Percentiles rank a stretch among this genome's conserved stretches.
These are phyloP conservation scores for Orius laevigatus DNA, from an alignment of 1,140 invertebrate species.

Conservation along the genomic window DNA sequence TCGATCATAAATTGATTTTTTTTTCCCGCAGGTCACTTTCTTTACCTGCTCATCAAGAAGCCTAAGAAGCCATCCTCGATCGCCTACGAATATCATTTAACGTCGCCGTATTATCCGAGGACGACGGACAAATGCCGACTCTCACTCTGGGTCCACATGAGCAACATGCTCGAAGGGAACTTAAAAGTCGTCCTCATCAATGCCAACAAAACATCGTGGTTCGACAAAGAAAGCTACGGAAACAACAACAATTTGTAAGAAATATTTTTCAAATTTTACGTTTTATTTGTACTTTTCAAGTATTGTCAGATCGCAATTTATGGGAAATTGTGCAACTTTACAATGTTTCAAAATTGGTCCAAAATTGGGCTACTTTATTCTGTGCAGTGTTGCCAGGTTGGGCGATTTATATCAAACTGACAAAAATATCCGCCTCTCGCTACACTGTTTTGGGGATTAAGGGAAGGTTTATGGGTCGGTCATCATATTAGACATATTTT, in stretches of 20 bases:
- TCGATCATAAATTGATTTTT: not conserved
- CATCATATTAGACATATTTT: too few relatives aligned
- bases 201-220: slow-evolving; percentile 16
- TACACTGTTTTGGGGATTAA: too few relatives aligned
- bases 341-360: too few relatives aligned
- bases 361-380: not conserved
- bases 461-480: too few relatives aligned
- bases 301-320: not conserved
- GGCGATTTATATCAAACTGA: not conserved
- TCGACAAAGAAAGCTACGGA: slow-evolving; percentile 15
- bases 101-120: slow-evolving; percentile 17
- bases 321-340: too few relatives aligned
- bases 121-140: slow-evolving; percentile 16
- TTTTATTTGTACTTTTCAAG: not conserved
- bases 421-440: not conserved
- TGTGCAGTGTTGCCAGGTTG: not conserved
- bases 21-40: slow-evolving; percentile 17
- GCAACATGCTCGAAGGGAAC: slow-evolving; percentile 16
- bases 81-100: slow-evolving; percentile 13
- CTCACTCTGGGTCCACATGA: slow-evolving; percentile 17
- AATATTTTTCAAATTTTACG: not conserved
- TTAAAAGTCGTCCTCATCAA: slow-evolving; percentile 19
- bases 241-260: slow-evolving; percentile 16
- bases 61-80: not conserved
- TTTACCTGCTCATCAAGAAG: slow-evolving; percentile 17